A percentile compares a stretch with the other conserved stretches of the same genome.
These are phyloP conservation scores for Habrosyne pyritoides DNA, from an alignment of 2,888 invertebrate species.

Conservation along the genomic window DNA sequence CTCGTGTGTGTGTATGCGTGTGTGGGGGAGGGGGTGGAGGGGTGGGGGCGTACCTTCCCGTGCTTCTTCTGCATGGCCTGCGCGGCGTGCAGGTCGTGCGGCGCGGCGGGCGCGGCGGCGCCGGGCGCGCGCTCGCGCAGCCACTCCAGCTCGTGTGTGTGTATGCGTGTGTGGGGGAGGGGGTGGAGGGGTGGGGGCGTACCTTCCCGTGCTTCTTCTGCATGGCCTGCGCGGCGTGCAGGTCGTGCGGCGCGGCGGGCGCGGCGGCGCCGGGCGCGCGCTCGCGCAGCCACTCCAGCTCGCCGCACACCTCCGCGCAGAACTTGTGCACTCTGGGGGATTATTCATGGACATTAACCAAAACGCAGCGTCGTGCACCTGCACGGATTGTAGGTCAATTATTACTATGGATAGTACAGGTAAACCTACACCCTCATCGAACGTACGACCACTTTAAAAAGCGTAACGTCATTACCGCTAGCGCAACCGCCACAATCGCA, in stretches of 20 bases:
- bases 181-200: too few relatives aligned
- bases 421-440: too few relatives aligned
- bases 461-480: too few relatives aligned
- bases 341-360: not conserved
- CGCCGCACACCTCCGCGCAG: constrained; percentile 95
- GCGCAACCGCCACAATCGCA: too few relatives aligned
- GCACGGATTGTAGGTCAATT: too few relatives aligned
- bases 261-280: constrained; percentile 92
- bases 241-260: constrained; percentile 90
- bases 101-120: constrained; percentile 91
- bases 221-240: constrained; percentile 96
- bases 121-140: constrained; percentile 80
- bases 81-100: constrained; percentile 95
- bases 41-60: constrained; percentile 94
- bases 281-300: constrained; percentile 96
- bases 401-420: too few relatives aligned
- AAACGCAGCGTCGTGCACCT: too few relatives aligned
- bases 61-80: constrained; percentile 97
- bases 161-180: too few relatives aligned
- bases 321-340: constrained; percentile 91
- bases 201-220: constrained; percentile 97
- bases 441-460: too few relatives aligned
- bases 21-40: too few relatives aligned
- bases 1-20: too few relatives aligned
- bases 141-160: too few relatives aligned